A percentile compares a stretch with the other conserved stretches of the same genome.
These are phyloP conservation scores for Tillus elongatus DNA, from an alignment of 2,888 invertebrate species.

Conservation along the genomic window DNA sequence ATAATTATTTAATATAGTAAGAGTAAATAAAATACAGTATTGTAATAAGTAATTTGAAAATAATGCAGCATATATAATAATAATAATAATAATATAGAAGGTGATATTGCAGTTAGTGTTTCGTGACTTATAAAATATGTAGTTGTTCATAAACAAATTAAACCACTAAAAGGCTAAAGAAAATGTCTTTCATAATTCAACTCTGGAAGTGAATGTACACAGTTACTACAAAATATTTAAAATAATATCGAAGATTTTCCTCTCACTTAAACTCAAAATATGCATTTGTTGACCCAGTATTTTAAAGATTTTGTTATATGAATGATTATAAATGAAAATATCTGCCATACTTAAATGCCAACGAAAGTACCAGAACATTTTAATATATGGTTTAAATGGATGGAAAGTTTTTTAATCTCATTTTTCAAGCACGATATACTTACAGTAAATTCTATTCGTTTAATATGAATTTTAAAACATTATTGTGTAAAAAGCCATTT, in stretches of 20 bases:
- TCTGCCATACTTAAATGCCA: no score
- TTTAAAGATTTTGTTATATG: no score
- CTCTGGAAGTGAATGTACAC: constrained; percentile 33
- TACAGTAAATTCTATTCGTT: no score
- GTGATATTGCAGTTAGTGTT: constrained; percentile 42
- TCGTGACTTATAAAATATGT: constrained; percentile 32
- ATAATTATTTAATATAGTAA: constrained; percentile 19
- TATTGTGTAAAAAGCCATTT: no score
- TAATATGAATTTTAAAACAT: no score
- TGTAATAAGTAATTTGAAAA: constrained; percentile 22
- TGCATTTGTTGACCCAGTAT: no score
- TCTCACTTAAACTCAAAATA: background rate
- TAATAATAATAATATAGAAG: no score
- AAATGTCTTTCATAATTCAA: constrained; percentile 21
- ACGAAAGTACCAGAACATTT: no score
- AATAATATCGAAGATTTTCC: constrained; percentile 6
- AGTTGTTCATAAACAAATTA: constrained; percentile 23
- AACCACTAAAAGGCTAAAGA: constrained; percentile 36
- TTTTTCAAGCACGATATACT: no score
- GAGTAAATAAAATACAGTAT: constrained; percentile 22
- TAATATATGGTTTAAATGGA: no score
- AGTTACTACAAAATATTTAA: constrained; percentile 25
- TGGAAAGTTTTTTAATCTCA: no score
- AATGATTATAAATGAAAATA: no score
- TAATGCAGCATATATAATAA: constrained; percentile 45